These are phyloP conservation scores for Nannoperca australis DNA, from an alignment of 2,797 vertebrate genomes.

Conservation along the genomic window DNA sequence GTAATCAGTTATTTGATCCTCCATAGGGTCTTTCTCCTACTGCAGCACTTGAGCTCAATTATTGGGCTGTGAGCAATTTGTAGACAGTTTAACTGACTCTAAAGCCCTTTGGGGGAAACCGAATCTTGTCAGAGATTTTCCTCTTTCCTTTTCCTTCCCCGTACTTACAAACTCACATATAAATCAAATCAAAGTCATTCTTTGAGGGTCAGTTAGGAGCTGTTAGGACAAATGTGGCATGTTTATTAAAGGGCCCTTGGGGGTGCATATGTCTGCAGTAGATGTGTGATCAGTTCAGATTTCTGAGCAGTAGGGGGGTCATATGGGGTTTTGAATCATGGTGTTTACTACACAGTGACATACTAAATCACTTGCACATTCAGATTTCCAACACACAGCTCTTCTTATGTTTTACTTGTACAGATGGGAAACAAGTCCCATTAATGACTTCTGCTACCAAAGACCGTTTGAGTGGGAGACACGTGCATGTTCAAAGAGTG, in stretches of 20 bases:
- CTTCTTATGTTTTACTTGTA: constrained; percentile 35
- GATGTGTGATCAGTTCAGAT: constrained; percentile 35
- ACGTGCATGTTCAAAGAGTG: constrained; percentile 43
- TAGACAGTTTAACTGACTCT: constrained; percentile 74
- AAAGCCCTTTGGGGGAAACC: constrained; percentile 59
- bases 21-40: constrained; percentile 66
- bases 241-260: constrained; percentile 52
- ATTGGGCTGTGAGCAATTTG: constrained; percentile 77
- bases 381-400: constrained; percentile 42
- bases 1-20: constrained; percentile 79
- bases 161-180: constrained; percentile 41
- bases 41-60: constrained; percentile 71
- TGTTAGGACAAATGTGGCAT: constrained; percentile 53
- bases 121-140: constrained; percentile 59
- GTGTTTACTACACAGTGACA: constrained; percentile 70
- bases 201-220: constrained; percentile 50
- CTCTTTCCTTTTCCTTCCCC: constrained; percentile 34
- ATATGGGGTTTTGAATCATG: constrained; percentile 56
- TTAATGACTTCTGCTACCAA: constrained; percentile 44
- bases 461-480: constrained; percentile 37
- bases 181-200: constrained; percentile 61
- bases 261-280: constrained; percentile 23
- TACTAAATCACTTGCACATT: constrained; percentile 69
- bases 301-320: constrained; percentile 34
- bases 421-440: constrained; percentile 51